These are phyloP conservation scores for Ploceus nigricollis DNA, from an alignment of 2,113 vertebrate genomes.

Conservation along the genomic window DNA sequence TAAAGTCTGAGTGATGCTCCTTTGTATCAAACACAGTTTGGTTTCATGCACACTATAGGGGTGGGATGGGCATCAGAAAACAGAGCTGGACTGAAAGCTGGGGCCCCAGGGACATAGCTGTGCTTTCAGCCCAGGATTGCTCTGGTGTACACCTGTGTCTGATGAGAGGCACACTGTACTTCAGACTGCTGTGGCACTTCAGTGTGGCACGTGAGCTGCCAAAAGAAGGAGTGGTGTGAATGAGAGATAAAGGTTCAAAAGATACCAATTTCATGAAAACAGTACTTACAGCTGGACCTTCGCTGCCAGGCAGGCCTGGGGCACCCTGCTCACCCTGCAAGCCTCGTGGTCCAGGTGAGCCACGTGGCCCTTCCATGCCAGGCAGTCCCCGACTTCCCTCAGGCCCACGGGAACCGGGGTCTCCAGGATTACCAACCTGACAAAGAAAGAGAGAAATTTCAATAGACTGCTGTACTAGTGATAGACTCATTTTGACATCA, in stretches of 20 bases:
- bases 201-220: accelerated
- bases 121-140: background rate
- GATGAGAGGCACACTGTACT: background rate
- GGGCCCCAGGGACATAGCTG: background rate
- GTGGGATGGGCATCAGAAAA: accelerated
- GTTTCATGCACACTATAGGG: background rate
- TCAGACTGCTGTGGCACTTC: background rate
- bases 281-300: conserved; percentile 88
- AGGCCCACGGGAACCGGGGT: conserved; percentile 84
- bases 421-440: conserved; percentile 86
- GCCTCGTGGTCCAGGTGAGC: conserved; percentile 85
- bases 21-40: background rate
- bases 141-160: background rate
- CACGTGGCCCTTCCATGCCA: conserved; percentile 87
- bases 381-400: conserved; percentile 89
- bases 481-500: background rate
- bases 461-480: accelerated
- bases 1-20: background rate
- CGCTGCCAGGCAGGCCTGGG: conserved; percentile 85
- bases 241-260: background rate
- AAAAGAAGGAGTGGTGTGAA: background rate
- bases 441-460: background rate
- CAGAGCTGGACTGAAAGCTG: background rate
- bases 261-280: background rate
- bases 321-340: conserved; percentile 91